These are phyloP conservation scores for Polypedilum vanderplanki DNA, from an alignment of 1,140 invertebrate genomes.

Conservation along the genomic window DNA sequence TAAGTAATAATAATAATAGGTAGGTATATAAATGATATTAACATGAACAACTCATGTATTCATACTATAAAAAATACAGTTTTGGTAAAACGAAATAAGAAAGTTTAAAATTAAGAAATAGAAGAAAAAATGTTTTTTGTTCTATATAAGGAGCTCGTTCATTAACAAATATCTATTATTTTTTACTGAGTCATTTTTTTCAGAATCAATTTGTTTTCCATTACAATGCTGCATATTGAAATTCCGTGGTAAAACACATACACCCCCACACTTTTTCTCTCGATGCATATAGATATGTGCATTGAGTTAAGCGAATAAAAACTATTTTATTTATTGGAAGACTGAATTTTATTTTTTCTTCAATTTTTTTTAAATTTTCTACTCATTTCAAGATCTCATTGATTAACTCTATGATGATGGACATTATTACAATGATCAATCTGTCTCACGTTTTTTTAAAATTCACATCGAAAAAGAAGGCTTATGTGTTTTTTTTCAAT, in stretches of 20 bases:
- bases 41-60: neutral
- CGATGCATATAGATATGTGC: neutral
- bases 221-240: neutral
- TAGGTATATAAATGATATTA: no score
- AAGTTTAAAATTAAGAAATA: neutral
- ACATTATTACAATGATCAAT: neutral
- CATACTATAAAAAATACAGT: conserved; percentile 14
- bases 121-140: neutral
- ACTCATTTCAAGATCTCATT: no score
- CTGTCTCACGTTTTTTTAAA: neutral
- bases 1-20: no score
- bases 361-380: neutral
- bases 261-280: neutral
- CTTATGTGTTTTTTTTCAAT: no score
- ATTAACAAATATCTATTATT: neutral
- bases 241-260: neutral
- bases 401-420: no score
- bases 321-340: neutral
- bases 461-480: neutral
- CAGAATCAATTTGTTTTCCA: neutral
- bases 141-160: no score
- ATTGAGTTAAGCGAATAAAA: neutral
- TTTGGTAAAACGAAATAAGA: conserved; percentile 1
- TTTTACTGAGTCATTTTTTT: neutral
- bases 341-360: neutral